Percentiles rank a stretch among this genome's conserved stretches.
These are phyloP conservation scores for Rhinoderma darwinii DNA, from an alignment of 2,113 vertebrate genomes.

Conservation along the genomic window DNA sequence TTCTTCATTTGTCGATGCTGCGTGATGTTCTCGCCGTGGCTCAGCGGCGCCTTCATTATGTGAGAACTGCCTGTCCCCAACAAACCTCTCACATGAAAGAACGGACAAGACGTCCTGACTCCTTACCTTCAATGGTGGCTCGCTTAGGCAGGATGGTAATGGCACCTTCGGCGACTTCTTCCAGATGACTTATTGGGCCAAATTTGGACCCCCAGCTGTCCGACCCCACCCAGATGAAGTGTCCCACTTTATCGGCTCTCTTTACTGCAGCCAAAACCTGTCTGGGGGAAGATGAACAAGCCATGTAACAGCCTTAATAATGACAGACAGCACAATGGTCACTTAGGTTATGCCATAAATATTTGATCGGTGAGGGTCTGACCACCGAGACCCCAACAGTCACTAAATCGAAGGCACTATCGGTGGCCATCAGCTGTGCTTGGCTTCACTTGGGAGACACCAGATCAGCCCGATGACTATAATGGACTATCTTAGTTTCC, in stretches of 20 bases:
- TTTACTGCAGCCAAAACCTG: conserved; percentile 91
- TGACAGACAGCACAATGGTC: background rate
- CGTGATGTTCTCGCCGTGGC: conserved; percentile 12
- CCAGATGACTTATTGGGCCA: conserved; percentile 84
- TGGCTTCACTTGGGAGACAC: background rate
- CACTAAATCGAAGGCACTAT: background rate
- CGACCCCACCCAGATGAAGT: conserved; percentile 95
- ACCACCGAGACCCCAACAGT: background rate
- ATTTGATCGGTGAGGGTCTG: background rate
- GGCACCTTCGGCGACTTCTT: conserved; percentile 88
- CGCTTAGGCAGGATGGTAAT: conserved; percentile 94
- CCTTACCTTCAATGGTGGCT: conserved; percentile 85
- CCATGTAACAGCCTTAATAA: conserved; percentile 48
- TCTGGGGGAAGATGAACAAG: conserved; percentile 70
- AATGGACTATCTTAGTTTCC: too few species aligned
- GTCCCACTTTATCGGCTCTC: conserved; percentile 86
- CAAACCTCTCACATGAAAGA: background rate
- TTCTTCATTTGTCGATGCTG: conserved; percentile 12
- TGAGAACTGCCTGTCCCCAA: conserved; percentile 9
- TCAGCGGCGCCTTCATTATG: conserved; percentile 24
- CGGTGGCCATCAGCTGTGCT: background rate
- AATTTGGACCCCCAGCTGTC: conserved; percentile 97
- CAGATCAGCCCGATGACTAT: too few species aligned
- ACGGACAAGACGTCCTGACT: conserved; percentile 68
- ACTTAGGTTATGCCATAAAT: background rate